Evolutionary conservation across 30 jellyfish, hydroid and myxozoan species (phyloP).

Genomic region (Aurelia sp.): DNA sequence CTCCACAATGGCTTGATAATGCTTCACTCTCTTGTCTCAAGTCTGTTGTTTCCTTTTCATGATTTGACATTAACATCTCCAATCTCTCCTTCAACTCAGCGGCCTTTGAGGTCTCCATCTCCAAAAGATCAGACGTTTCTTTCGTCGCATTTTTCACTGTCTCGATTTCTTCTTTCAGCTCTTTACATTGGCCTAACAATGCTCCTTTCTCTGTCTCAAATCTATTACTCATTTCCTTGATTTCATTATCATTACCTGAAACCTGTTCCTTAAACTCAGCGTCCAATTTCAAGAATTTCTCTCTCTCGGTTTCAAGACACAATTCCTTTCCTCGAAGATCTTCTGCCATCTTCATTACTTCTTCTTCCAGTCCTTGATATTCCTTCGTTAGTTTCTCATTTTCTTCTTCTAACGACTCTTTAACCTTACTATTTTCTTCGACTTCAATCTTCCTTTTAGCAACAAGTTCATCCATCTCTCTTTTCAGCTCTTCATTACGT

Average conservation of each 20-base stretch:
- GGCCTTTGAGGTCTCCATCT: neutral
- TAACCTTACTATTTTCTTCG: neutral
- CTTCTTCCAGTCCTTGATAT: neutral
- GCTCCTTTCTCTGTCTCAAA: neutral
- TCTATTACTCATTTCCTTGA: neutral
- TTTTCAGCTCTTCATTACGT: no score
- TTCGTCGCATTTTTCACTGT: neutral
- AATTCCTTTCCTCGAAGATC: no score
- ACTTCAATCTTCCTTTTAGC: no score
- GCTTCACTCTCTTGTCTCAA: neutral
- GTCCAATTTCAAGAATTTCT: neutral
- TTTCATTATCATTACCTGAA: neutral
- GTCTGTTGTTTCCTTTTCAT: neutral
- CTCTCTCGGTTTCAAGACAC: neutral
- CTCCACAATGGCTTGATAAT: neutral
- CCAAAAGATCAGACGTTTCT: neutral
- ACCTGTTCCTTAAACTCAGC: neutral
- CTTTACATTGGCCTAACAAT: neutral
- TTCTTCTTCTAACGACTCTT: constrained; percentile 4
- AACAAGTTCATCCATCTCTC: no score
- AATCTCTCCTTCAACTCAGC: neutral
- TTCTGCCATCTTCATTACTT: neutral
- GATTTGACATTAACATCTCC: neutral
- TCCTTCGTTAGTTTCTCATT: neutral
- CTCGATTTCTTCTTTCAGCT: neutral